Conservation (phyloP, 2,797 vertebrate genomes). For the Xenentodon cancila region DNA sequence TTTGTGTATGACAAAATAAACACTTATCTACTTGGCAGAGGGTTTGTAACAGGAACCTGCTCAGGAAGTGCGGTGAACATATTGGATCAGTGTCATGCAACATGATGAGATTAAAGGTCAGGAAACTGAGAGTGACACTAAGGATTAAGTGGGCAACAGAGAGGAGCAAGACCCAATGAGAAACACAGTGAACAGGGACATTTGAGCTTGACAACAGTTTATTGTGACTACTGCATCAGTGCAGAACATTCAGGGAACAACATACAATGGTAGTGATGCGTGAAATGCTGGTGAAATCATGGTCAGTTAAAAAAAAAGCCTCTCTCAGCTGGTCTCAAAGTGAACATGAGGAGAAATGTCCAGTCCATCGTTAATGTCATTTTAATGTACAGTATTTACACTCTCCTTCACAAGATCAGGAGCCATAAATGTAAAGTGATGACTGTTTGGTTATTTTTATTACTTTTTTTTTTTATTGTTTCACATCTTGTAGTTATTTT, state of each 20-base stretch:
- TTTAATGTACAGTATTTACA: too few relatives aligned
- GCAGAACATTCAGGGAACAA: background rate
- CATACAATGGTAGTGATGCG: too few relatives aligned
- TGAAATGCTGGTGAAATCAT: too few relatives aligned
- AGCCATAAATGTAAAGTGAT: too few relatives aligned
- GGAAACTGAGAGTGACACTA: slow-evolving; percentile 1
- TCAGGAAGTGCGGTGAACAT: slow-evolving; percentile 1
- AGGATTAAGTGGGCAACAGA: background rate
- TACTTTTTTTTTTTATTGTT: too few relatives aligned
- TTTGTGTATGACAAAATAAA: slow-evolving; percentile 49
- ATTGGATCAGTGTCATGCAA: slow-evolving; percentile 30
- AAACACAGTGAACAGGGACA: background rate
- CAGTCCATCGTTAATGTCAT: too few relatives aligned
- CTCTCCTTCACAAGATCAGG: too few relatives aligned
- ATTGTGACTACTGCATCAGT: background rate
- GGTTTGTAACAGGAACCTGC: slow-evolving; percentile 40
- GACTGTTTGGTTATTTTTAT: too few relatives aligned
- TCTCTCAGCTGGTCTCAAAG: background rate
- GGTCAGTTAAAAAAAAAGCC: too few relatives aligned
- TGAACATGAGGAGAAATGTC: background rate
- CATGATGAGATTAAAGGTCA: slow-evolving; percentile 15
- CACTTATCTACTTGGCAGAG: slow-evolving; percentile 20
- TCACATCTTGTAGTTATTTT: too few relatives aligned
- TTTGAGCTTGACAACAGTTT: background rate
- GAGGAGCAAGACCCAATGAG: background rate